Conservation (phyloP, 1,140 invertebrate species). For the Drosophila bifasciata region DNA sequence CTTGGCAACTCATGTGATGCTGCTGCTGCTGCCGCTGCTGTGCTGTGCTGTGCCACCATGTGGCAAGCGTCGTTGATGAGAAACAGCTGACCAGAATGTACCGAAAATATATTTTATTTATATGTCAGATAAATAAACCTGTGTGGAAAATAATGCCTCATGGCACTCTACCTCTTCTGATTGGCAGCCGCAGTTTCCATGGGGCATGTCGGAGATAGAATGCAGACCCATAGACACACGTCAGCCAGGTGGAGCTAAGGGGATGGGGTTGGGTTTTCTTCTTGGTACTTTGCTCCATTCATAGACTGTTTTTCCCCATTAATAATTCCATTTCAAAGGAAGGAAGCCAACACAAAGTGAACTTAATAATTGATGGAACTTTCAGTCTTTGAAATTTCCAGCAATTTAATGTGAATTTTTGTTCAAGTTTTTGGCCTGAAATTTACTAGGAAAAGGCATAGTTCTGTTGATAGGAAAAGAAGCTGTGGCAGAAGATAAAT, state of each 20-base stretch:
- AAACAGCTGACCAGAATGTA: slow-evolving; percentile 75
- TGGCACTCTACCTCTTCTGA: slow-evolving; percentile 16
- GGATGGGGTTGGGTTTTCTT: slow-evolving; percentile 8
- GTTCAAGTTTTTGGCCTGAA: too few species aligned
- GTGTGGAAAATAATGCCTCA: slow-evolving; percentile 31
- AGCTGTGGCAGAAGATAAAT: too few species aligned
- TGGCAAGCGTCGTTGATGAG: slow-evolving; percentile 75
- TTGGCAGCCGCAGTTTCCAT: slow-evolving; percentile 30
- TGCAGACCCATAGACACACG: slow-evolving; percentile 18
- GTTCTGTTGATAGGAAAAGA: too few species aligned
- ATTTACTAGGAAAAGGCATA: too few species aligned
- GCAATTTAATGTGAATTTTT: too few species aligned
- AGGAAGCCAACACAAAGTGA: too few species aligned
- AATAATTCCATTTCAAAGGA: too few species aligned
- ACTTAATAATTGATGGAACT: too few species aligned
- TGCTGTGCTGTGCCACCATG: slow-evolving; percentile 32
- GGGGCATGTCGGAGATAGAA: slow-evolving; percentile 26
- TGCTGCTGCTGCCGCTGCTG: background rate
- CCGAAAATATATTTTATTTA: slow-evolving; percentile 81
- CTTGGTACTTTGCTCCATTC: background rate
- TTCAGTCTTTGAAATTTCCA: too few species aligned
- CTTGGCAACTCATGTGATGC: slow-evolving; percentile 2
- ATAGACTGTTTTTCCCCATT: too few species aligned
- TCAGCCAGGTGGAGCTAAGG: background rate
- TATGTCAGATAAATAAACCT: slow-evolving; percentile 70